Percentiles rank a stretch among this genome's conserved stretches.
These are phyloP conservation scores for Jacana jacana DNA, from an alignment of 2,113 vertebrate genomes.

Conservation along the genomic window DNA sequence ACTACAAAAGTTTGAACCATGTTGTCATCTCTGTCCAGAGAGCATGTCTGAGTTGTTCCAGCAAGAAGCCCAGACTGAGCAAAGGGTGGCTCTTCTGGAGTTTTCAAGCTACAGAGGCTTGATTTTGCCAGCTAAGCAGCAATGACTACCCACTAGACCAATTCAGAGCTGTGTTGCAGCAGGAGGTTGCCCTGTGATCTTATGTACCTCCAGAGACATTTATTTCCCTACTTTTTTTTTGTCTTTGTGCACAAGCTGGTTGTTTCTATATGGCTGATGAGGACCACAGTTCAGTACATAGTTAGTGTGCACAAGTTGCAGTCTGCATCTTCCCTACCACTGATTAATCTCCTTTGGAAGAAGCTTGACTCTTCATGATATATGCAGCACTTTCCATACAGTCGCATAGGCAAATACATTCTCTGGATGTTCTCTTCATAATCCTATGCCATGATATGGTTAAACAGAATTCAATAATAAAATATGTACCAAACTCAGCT, in stretches of 20 bases:
- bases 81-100: neutral
- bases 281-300: neutral
- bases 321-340: neutral
- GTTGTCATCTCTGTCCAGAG: neutral
- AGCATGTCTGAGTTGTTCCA: neutral
- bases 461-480: neutral
- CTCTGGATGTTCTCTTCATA: neutral
- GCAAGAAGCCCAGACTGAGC: neutral
- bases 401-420: neutral
- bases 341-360: neutral
- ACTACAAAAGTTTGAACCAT: neutral
- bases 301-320: neutral
- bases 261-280: neutral
- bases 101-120: neutral
- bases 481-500: neutral
- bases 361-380: neutral
- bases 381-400: neutral
- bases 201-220: neutral
- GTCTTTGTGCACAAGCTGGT: fast-evolving
- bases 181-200: neutral
- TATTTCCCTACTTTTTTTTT: neutral
- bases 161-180: neutral
- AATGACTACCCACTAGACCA: fast-evolving
- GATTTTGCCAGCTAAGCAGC: neutral
- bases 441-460: neutral